Percentiles rank a stretch among this genome's conserved stretches.
Evolutionary conservation across 2,797 vertebrate species (phyloP).

Genomic region (Mus caroli): DNA sequence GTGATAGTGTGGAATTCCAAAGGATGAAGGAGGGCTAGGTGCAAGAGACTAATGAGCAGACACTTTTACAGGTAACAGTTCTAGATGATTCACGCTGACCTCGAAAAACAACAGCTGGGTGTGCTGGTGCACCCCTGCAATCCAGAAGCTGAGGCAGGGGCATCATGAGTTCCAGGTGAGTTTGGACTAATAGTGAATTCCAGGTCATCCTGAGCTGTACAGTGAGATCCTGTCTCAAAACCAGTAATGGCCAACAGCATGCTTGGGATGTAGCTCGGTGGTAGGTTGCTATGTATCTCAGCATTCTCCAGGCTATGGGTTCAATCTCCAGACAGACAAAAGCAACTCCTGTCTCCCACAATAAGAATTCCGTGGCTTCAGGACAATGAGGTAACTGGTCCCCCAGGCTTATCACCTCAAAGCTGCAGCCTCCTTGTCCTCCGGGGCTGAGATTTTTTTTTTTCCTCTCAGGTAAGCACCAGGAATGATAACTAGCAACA

Average conservation of each 20-base stretch:
- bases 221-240: background rate
- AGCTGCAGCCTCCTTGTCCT: background rate
- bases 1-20: fast-evolving
- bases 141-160: background rate
- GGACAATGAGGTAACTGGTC: background rate
- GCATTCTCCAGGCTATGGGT: background rate
- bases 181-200: background rate
- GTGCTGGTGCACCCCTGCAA: background rate
- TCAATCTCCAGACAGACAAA: background rate
- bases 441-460: background rate
- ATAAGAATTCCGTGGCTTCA: background rate
- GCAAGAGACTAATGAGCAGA: background rate
- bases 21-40: background rate
- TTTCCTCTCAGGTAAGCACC: background rate
- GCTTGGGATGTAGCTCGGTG: background rate
- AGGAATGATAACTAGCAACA: conserved; percentile 37
- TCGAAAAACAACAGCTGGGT: background rate
- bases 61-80: background rate
- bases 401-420: background rate
- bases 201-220: background rate
- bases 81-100: background rate
- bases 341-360: background rate
- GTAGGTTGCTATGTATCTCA: background rate
- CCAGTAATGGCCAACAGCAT: background rate
- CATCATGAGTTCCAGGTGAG: background rate